A percentile compares a stretch with the other conserved stretches of the same genome.
phyloP scores from a whole-genome alignment of 2,113 vertebrate genomes.

The Lamprotornis superbus region DNA sequence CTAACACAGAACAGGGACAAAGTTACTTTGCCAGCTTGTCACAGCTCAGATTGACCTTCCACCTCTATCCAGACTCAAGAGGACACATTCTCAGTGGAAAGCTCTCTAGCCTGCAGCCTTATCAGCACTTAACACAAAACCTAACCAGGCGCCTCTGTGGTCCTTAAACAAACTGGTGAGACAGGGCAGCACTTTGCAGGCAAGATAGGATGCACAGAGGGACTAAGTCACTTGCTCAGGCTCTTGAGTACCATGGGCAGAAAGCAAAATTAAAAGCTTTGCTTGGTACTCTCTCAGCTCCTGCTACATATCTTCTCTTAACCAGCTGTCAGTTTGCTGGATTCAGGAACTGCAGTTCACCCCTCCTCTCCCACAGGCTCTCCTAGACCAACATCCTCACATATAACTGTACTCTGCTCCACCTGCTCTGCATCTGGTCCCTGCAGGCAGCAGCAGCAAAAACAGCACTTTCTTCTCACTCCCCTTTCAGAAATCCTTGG shows the following conservation, averaged over 20 bases:
- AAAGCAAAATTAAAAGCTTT: background rate
- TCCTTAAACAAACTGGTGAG: background rate
- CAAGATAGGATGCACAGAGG: background rate
- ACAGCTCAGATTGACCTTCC: background rate
- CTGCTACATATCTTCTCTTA: background rate
- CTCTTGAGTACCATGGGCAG: background rate
- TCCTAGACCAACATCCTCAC: background rate
- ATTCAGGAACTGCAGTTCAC: background rate
- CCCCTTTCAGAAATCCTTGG: constrained; percentile 17
- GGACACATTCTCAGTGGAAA: background rate
- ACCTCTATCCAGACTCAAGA: background rate
- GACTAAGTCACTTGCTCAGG: background rate
- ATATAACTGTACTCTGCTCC: background rate
- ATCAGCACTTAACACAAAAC: background rate
- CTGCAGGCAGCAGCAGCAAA: constrained; percentile 8
- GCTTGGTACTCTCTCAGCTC: background rate
- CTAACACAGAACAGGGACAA: background rate
- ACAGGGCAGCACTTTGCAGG: background rate
- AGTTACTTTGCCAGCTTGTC: background rate
- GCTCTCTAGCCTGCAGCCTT: background rate
- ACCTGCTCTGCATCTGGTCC: constrained; percentile 12
- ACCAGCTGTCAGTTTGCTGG: background rate
- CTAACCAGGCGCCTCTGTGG: background rate
- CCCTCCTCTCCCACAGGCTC: background rate
- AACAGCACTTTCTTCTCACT: constrained; percentile 28